A percentile compares a stretch with the other conserved stretches of the same genome.
These are phyloP conservation scores for Liodrosophila aerea DNA, from an alignment of 2,888 invertebrate genomes.

Conservation along the genomic window DNA sequence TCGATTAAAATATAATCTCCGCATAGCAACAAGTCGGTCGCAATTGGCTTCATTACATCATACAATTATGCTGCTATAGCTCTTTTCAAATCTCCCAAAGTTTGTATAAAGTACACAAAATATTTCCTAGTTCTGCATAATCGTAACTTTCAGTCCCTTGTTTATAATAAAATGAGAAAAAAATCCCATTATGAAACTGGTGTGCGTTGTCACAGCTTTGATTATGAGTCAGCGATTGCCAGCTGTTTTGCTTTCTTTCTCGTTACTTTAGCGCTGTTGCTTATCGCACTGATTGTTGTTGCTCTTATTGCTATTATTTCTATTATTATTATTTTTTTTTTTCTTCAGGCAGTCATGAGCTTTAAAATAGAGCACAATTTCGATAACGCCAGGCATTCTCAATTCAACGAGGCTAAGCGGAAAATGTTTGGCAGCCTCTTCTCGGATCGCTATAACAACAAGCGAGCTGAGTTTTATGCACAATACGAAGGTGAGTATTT, in stretches of 20 bases:
- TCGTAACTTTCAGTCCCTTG: no score
- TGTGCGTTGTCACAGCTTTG: slow-evolving; percentile 26
- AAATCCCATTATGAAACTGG: slow-evolving; percentile 6
- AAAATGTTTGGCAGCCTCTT: slow-evolving; percentile 39
- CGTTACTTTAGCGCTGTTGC: slow-evolving; percentile 20
- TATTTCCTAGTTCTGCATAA: not conserved
- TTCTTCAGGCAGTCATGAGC: slow-evolving; percentile 4
- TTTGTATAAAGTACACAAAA: not conserved
- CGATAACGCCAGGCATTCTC: slow-evolving; percentile 23
- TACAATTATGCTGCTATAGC: no score
- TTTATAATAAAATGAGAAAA: no score
- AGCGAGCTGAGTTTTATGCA: slow-evolving; percentile 23
- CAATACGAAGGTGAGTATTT: slow-evolving; percentile 28
- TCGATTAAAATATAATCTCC: no score
- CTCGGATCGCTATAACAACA: slow-evolving; percentile 43
- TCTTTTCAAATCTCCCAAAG: not conserved
- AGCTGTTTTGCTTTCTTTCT: slow-evolving; percentile 17
- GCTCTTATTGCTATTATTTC: slow-evolving; percentile 2
- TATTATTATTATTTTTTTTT: slow-evolving; percentile 13
- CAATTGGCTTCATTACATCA: no score
- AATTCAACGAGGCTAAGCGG: slow-evolving; percentile 5
- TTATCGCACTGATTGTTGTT: slow-evolving; percentile 30
- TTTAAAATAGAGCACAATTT: slow-evolving; percentile 25
- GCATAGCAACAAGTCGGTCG: no score
- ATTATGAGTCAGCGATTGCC: slow-evolving; percentile 31